Evolutionary conservation across 2,888 invertebrate species (phyloP), one percentile per base, ranked within the genome.

Genomic region (Torymus aiolomorphi): DNA sequence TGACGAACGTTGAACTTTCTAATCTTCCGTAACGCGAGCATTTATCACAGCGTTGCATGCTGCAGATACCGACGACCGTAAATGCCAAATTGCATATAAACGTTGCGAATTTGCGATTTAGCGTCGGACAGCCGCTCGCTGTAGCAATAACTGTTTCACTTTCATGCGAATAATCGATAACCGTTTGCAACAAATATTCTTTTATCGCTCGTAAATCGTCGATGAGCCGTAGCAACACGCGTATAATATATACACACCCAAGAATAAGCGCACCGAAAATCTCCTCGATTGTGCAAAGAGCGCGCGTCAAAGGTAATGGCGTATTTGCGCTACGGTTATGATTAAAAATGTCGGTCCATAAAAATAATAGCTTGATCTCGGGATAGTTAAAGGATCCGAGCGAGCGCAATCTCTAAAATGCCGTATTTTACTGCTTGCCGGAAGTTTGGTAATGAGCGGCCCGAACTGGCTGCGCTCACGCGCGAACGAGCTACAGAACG

Each of bases 401-500:
- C 16, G n/a, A 51, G 24, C 12, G 18, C 16, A 52, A 61, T 61
- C 42, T 62, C 51, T 51, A 31, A 24, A 67, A 14, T 24, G n/a
- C 14, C 31, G 31, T 18, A 75, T 75, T 75, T 75, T 66, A 75
- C 66, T 63, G 51, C 63, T 49, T 42, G 63, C 14, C 66, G 66
- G 74, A 75, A 75, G 66, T 75, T 75, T 66, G 49, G 51, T 75
- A 75, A 75, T 59, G 66, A 75, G 57, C 42, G 42, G 13, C 20
- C 59, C 18, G 66, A 75, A 75, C 49, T 42, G 72, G 57, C 65
- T 57, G 13, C 49, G 20, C 20, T 3, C 31, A 5, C 42, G 42
- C 42, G 20, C 20, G 20, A 20, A 20, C 8, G 8, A 42, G 42
- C 42, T 42, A 8, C 8, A 42, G 13, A 42, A 1, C 18, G 18